Evolutionary conservation across 92 coral and sea anemone species (phyloP).

Genomic region (Zoanthus sansibaricus): DNA sequence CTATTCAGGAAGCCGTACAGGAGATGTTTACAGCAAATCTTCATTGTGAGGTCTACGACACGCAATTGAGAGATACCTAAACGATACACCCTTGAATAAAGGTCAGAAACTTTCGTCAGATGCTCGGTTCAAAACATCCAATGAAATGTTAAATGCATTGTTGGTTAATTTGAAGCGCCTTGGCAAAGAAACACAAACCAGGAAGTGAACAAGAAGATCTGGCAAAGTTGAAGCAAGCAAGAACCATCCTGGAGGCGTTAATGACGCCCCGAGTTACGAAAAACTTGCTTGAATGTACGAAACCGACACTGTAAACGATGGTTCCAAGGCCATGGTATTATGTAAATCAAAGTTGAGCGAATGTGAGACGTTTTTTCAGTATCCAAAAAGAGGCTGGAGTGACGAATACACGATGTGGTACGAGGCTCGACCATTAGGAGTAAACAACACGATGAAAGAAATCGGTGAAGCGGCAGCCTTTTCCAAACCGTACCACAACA

Average conservation of each 20-base stretch:
- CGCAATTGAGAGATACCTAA: slow-evolving; percentile 51
- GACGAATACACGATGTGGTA: slow-evolving; percentile 48
- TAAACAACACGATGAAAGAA: slow-evolving; percentile 60
- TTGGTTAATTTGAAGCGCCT: slow-evolving; percentile 46
- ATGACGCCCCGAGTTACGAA: slow-evolving; percentile 46
- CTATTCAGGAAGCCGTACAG: slow-evolving; percentile 45
- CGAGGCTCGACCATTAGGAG: slow-evolving; percentile 45
- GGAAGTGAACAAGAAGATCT: slow-evolving; percentile 61
- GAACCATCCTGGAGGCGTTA: slow-evolving; percentile 67
- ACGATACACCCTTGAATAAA: slow-evolving; percentile 47
- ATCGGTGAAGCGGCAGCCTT: slow-evolving; percentile 53
- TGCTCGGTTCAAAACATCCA: slow-evolving; percentile 45
- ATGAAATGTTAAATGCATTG: slow-evolving; percentile 33
- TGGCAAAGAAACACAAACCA: slow-evolving; percentile 73
- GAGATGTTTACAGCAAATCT: slow-evolving; percentile 41
- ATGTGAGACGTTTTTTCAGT: slow-evolving; percentile 58
- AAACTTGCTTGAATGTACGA: slow-evolving; percentile 65
- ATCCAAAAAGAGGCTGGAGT: slow-evolving; percentile 50
- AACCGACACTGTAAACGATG: slow-evolving; percentile 47
- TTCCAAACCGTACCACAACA: slow-evolving; percentile 48
- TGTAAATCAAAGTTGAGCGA: slow-evolving; percentile 56
- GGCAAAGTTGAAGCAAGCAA: slow-evolving; percentile 52
- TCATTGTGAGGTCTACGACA: slow-evolving; percentile 46
- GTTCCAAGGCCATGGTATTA: slow-evolving; percentile 54
- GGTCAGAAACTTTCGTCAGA: slow-evolving; percentile 23